Percentiles rank a stretch among this genome's conserved stretches.
These are phyloP conservation scores for Reinhardtius hippoglossoides DNA, from an alignment of 2,113 vertebrate species.

Conservation along the genomic window DNA sequence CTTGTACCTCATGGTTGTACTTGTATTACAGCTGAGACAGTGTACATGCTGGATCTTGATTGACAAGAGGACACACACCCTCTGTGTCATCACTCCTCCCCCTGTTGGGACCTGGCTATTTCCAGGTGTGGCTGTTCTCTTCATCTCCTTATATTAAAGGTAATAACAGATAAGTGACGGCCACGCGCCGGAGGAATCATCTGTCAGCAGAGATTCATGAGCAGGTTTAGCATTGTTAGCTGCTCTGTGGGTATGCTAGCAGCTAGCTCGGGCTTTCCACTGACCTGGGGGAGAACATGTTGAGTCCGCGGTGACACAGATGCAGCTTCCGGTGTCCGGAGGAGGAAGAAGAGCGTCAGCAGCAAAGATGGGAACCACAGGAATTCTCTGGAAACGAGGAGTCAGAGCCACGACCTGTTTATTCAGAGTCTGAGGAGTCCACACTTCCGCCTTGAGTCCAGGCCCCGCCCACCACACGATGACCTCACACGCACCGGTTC, in stretches of 20 bases:
- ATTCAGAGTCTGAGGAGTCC: no score
- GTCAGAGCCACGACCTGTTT: no score
- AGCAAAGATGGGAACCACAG: no score
- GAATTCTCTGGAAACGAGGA: no score
- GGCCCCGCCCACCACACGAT: conserved; percentile 15
- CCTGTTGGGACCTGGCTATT: neutral
- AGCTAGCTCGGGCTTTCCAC: conserved; percentile 6
- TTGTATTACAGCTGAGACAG: no score
- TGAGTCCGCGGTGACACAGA: neutral
- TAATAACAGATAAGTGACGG: neutral
- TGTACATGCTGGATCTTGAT: no score
- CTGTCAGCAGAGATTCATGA: neutral
- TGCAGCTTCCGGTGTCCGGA: neutral
- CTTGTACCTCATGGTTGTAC: no score
- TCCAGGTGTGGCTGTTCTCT: neutral
- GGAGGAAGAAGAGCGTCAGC: no score
- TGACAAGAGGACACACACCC: conserved; percentile 10
- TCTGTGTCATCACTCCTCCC: neutral
- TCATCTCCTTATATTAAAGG: neutral
- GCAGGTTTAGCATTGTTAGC: neutral
- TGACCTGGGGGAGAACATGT: conserved; percentile 73
- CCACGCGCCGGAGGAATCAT: no score
- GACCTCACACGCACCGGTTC: neutral
- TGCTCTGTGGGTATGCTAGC: neutral
- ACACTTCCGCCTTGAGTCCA: neutral